Evolutionary conservation across 2,797 vertebrate genomes (phyloP).

Genomic region (Mormyrus proboscirostris): DNA sequence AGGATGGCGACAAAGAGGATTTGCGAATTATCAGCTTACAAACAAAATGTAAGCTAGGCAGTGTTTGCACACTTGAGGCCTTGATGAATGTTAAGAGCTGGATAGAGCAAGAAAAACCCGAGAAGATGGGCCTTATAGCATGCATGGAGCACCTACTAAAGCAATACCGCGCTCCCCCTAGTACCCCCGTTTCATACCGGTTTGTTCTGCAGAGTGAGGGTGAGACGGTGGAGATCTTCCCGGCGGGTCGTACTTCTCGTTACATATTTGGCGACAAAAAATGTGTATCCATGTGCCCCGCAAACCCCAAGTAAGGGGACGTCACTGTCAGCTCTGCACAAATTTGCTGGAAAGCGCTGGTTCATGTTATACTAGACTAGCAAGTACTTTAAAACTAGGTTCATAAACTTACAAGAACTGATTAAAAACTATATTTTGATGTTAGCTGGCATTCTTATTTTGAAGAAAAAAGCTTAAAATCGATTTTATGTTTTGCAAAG

Average conservation of each 20-base stretch:
- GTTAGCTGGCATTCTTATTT: not conserved
- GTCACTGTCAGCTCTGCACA: not conserved
- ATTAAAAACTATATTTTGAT: not conserved
- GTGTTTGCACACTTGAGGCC: not conserved
- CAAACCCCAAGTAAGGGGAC: not conserved
- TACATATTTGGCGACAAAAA: not conserved
- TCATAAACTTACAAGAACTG: not conserved
- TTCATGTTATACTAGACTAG: not conserved
- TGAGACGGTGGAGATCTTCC: conserved; percentile 32
- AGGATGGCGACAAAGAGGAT: not conserved
- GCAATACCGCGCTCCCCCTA: not conserved
- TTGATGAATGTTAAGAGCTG: not conserved
- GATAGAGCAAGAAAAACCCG: conserved; percentile 8
- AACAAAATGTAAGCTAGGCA: not conserved
- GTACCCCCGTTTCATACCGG: no score
- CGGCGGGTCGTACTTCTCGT: not conserved
- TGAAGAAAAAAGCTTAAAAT: not conserved
- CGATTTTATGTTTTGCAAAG: not conserved
- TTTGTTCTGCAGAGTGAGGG: conserved; percentile 36
- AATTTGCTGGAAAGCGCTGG: not conserved
- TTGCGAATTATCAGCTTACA: not conserved
- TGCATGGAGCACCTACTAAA: conserved; percentile 38
- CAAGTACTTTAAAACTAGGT: not conserved
- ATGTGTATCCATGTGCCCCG: not conserved
- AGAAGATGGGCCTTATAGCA: conserved; percentile 24